Percentiles rank a stretch among this genome's conserved stretches.
Conservation (phyloP, 2,888 invertebrate genomes). For the Fabriciana adippe region DNA sequence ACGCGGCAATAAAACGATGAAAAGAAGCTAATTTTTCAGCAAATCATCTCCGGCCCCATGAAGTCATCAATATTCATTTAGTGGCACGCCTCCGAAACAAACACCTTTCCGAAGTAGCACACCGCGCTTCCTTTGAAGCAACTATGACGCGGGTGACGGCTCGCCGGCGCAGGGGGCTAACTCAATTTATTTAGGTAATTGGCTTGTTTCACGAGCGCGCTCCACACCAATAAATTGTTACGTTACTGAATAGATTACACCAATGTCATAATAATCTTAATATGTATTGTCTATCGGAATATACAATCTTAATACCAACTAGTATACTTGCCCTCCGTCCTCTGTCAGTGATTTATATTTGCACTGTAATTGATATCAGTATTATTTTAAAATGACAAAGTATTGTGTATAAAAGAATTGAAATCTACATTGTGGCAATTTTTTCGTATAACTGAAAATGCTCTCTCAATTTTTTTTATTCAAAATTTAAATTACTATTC, state of each 20-base stretch:
- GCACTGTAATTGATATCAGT: too few species aligned
- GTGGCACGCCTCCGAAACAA: constrained; percentile 78
- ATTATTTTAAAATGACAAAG: too few species aligned
- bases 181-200: constrained; percentile 76
- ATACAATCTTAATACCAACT: neutral
- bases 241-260: constrained; percentile 45
- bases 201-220: constrained; percentile 68
- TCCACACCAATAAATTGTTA: constrained; percentile 54
- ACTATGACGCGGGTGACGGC: constrained; percentile 58
- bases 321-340: neutral
- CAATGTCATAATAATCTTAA: constrained; percentile 43
- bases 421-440: too few species aligned
- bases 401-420: too few species aligned
- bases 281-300: constrained; percentile 1
- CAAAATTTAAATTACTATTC: too few species aligned
- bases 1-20: constrained; percentile 79
- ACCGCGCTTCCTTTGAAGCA: constrained; percentile 71
- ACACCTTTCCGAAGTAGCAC: constrained; percentile 72
- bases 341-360: too few species aligned
- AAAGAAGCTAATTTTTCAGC: constrained; percentile 81
- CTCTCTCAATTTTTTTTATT: too few species aligned
- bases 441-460: too few species aligned
- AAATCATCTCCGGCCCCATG: constrained; percentile 79
- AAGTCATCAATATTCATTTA: constrained; percentile 82
- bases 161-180: constrained; percentile 47